Percentiles rank a stretch among this genome's conserved stretches.
These are phyloP conservation scores for Mastigias papua DNA, from an alignment of 30 jellyfish, hydroid and myxozoan species.

Conservation along the genomic window DNA sequence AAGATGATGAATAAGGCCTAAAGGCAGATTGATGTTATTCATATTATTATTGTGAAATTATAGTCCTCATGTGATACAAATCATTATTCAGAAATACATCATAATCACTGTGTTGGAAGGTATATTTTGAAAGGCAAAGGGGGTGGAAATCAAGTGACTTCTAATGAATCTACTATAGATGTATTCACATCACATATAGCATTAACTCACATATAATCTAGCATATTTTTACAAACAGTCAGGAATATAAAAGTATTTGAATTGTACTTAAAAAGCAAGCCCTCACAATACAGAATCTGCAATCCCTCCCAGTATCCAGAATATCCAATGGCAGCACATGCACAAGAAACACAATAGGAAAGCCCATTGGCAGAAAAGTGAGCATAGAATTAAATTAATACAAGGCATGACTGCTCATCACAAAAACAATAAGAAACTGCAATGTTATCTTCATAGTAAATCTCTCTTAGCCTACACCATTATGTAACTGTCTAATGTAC, in stretches of 20 bases:
- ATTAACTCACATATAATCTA: neutral
- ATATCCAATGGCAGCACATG: neutral
- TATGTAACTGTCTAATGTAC: neutral
- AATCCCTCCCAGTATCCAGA: neutral
- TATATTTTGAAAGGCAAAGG: neutral
- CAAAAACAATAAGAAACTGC: neutral
- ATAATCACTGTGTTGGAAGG: neutral
- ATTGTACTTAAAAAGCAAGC: neutral
- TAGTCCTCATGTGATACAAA: neutral
- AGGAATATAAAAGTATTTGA: neutral
- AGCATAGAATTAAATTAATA: neutral
- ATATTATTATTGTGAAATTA: neutral
- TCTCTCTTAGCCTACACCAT: neutral
- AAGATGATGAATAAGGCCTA: neutral
- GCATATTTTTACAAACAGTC: neutral
- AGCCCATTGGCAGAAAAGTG: neutral
- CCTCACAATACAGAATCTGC: neutral
- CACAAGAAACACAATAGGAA: neutral
- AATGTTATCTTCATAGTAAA: neutral
- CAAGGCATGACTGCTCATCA: neutral
- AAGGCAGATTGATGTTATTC: neutral
- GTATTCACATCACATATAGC: neutral
- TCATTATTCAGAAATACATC: neutral
- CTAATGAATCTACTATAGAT: neutral
- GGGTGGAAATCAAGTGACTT: neutral